A percentile compares a stretch with the other conserved stretches of the same genome.
These are phyloP conservation scores for Sapayoa aenigma DNA, from an alignment of 2,113 vertebrate species.

Conservation along the genomic window DNA sequence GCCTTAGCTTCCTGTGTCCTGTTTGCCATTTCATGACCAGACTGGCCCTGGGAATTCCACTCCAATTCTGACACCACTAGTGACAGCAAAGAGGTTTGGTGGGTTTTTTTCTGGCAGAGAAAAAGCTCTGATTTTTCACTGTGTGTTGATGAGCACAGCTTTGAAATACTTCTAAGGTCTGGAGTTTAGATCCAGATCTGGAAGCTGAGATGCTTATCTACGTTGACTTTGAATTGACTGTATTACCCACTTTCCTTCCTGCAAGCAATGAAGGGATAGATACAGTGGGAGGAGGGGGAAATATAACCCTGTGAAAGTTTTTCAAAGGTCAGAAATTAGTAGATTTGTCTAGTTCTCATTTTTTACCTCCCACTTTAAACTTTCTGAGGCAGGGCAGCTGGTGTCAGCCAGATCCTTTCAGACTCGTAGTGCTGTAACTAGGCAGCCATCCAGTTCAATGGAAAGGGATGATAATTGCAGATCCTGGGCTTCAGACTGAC, in stretches of 20 bases:
- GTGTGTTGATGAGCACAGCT: neutral
- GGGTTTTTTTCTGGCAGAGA: neutral
- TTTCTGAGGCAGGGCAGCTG: constrained; percentile 31
- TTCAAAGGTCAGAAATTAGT: neutral
- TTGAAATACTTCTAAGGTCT: neutral
- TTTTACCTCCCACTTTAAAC: neutral
- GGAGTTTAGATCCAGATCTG: neutral
- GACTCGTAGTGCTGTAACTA: constrained; percentile 32
- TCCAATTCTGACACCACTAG: neutral
- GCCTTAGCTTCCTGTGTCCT: neutral
- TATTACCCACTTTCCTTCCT: neutral
- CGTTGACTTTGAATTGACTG: neutral
- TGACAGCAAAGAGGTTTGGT: neutral
- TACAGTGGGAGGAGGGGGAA: neutral
- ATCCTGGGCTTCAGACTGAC: constrained; percentile 52
- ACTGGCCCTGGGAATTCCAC: neutral
- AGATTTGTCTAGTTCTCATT: neutral
- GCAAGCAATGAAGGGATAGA: neutral
- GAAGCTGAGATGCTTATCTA: neutral
- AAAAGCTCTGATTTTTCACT: neutral
- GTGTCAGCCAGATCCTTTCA: constrained; percentile 31
- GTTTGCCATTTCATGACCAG: neutral
- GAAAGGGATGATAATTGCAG: constrained; percentile 62
- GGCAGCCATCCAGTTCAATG: constrained; percentile 47
- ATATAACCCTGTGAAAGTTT: neutral